A percentile compares a stretch with the other conserved stretches of the same genome.
phyloP scores from a whole-genome alignment of 53 echinoderm and acorn worm species.

The Paracentrotus lividus region DNA sequence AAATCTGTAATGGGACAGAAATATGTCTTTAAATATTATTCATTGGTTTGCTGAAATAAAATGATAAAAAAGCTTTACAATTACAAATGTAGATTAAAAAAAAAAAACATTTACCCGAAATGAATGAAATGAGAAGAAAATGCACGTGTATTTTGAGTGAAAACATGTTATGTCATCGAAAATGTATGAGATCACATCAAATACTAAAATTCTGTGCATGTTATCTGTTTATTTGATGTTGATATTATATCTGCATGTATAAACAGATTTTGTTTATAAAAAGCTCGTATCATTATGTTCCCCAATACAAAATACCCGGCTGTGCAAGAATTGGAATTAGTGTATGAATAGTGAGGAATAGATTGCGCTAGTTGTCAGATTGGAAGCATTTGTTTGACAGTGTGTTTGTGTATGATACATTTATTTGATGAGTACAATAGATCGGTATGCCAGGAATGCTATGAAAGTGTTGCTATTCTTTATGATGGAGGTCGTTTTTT shows the following conservation, averaged over 20 bases:
- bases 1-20: too few relatives aligned
- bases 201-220: too few relatives aligned
- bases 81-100: too few relatives aligned
- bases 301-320: neutral
- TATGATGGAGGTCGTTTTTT: neutral
- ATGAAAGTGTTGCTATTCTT: conserved; percentile 16
- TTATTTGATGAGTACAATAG: conserved; percentile 18
- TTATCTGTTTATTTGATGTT: too few relatives aligned
- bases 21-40: too few relatives aligned
- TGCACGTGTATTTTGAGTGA: neutral
- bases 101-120: too few relatives aligned
- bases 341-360: neutral
- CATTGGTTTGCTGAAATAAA: too few relatives aligned
- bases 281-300: neutral
- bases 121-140: neutral
- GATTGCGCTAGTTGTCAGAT: neutral
- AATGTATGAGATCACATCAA: too few relatives aligned
- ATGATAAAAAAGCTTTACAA: too few relatives aligned
- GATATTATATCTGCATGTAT: too few relatives aligned
- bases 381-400: neutral
- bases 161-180: neutral
- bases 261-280: too few relatives aligned
- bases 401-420: conserved; percentile 18
- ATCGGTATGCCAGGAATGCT: conserved; percentile 11
- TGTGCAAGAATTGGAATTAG: neutral